These are phyloP conservation scores for Poecile atricapillus DNA, from an alignment of 2,113 vertebrate species.

Conservation along the genomic window DNA sequence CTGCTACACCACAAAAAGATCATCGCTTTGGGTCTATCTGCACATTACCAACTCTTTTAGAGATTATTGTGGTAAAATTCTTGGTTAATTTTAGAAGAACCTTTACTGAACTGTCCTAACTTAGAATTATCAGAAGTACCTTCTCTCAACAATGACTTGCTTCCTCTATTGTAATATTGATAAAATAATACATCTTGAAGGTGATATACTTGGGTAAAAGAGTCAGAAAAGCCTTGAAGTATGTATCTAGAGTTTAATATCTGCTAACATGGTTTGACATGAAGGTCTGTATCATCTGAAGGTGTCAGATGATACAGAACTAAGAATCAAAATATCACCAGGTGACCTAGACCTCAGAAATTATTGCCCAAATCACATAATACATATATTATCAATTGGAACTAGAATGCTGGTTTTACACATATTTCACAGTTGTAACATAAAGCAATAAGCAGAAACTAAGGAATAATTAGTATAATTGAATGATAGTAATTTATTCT, in stretches of 20 bases:
- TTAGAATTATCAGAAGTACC: neutral
- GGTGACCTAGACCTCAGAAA: neutral
- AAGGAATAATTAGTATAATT: neutral
- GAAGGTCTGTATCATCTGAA: neutral
- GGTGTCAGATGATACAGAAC: neutral
- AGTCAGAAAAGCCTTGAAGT: neutral
- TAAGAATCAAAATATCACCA: neutral
- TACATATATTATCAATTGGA: neutral
- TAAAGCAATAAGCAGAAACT: neutral
- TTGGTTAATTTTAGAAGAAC: neutral
- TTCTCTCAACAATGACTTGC: neutral
- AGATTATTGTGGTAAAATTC: neutral
- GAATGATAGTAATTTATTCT: neutral
- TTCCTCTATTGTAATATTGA: neutral
- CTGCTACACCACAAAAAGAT: neutral
- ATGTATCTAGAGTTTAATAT: neutral
- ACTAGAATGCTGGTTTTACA: neutral
- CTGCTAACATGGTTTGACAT: neutral
- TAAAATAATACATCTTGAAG: neutral
- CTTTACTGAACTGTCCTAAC: neutral
- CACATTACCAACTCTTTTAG: neutral
- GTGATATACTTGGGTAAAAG: neutral
- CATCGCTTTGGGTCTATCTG: neutral
- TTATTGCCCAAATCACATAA: neutral
- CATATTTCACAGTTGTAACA: neutral